Evolutionary conservation across 35 echinoderm and acorn worm species (phyloP).

Genomic region (Anneissia japonica): DNA sequence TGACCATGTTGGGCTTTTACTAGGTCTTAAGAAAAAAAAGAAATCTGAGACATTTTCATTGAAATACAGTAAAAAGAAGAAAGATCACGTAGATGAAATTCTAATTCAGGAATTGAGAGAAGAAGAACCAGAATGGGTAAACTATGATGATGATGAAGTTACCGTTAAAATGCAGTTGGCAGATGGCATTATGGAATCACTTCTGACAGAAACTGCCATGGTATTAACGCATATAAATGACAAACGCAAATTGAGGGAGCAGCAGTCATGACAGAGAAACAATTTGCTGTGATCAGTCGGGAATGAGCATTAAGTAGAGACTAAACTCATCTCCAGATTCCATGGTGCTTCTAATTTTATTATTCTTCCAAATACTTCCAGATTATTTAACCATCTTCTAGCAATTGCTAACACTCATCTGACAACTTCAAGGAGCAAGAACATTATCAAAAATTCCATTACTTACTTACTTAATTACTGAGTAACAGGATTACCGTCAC

Average conservation of each 20-base stretch:
- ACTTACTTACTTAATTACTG: too few relatives aligned
- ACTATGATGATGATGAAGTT: slow-evolving; percentile 95
- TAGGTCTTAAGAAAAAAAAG: slow-evolving; percentile 29
- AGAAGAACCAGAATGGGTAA: slow-evolving; percentile 97
- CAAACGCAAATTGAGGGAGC: slow-evolving; percentile 32
- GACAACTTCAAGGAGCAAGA: too few relatives aligned
- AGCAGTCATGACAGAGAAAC: background rate
- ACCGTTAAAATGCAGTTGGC: slow-evolving; percentile 95
- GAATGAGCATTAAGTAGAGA: background rate
- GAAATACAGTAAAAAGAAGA: slow-evolving; percentile 73
- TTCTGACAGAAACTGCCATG: slow-evolving; percentile 75
- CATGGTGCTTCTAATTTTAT: background rate
- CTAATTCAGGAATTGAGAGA: slow-evolving; percentile 77
- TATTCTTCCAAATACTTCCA: background rate
- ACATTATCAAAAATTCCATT: too few relatives aligned
- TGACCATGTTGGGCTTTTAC: slow-evolving; percentile 24
- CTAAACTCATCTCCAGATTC: background rate
- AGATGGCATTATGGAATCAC: slow-evolving; percentile 80
- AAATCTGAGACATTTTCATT: slow-evolving; percentile 12
- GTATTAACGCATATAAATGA: slow-evolving; percentile 63
- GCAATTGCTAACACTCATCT: too few relatives aligned
- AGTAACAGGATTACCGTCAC: too few relatives aligned
- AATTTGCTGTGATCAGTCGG: background rate
- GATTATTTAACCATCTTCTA: too few relatives aligned
- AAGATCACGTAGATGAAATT: slow-evolving; percentile 95